Conservation (phyloP, 2,888 invertebrate species). For the Eilema sororculum region DNA sequence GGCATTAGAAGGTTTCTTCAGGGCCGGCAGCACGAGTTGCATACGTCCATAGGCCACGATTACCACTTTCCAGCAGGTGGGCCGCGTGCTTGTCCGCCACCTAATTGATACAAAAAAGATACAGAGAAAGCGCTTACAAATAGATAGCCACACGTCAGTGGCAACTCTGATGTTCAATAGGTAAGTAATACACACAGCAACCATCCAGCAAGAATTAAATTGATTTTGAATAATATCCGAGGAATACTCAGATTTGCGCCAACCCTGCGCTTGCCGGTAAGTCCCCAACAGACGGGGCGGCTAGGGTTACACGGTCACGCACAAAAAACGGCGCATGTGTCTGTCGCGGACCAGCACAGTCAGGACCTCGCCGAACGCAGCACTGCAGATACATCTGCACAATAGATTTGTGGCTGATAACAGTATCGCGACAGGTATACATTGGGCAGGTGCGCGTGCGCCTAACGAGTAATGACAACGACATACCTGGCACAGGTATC, state of each 20-base stretch:
- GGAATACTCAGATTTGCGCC: background rate
- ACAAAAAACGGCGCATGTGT: constrained; percentile 27
- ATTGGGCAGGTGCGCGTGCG: background rate
- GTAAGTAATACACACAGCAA: too few relatives aligned
- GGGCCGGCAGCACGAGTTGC: too few relatives aligned
- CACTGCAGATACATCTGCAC: constrained; percentile 4
- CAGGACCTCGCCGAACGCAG: constrained; percentile 2
- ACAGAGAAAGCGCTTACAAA: too few relatives aligned
- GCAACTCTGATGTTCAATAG: too few relatives aligned
- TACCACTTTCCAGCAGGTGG: too few relatives aligned
- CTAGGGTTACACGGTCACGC: constrained; percentile 38
- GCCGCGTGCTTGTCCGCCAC: too few relatives aligned
- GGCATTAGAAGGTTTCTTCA: too few relatives aligned
- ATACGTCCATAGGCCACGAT: too few relatives aligned
- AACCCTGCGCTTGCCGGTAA: background rate
- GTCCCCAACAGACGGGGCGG: constrained; percentile 18
- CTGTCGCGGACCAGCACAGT: constrained; percentile 14
- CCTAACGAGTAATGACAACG: constrained; percentile 11
- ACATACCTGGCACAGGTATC: background rate
- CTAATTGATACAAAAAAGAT: too few relatives aligned
- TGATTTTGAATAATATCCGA: too few relatives aligned
- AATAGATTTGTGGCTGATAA: background rate
- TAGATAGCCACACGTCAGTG: too few relatives aligned
- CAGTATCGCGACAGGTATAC: constrained; percentile 3
- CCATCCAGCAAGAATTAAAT: too few relatives aligned